phyloP scores from a whole-genome alignment of 2,888 invertebrate species.

The Kuschelorhynchus macadamiae region DNA sequence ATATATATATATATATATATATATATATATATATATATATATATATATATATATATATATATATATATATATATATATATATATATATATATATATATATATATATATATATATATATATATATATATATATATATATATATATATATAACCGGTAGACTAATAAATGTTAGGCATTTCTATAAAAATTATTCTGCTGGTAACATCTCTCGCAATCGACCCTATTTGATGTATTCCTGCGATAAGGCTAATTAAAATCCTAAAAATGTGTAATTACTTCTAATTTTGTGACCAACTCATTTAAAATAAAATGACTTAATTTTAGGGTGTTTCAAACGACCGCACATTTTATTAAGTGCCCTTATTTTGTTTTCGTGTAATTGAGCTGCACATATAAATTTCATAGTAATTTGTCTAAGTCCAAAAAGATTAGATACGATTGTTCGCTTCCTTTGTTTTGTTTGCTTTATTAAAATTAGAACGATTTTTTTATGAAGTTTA shows the following conservation, averaged over 20 bases:
- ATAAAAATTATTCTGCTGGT: neutral
- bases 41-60: too few relatives aligned
- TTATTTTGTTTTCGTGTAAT: conserved; percentile 34
- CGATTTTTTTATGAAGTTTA: too few relatives aligned
- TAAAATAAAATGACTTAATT: conserved; percentile 32
- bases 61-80: too few relatives aligned
- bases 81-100: too few relatives aligned
- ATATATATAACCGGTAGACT: too few relatives aligned
- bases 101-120: too few relatives aligned
- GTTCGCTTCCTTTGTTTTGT: neutral
- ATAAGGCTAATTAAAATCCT: conserved; percentile 29
- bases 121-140: too few relatives aligned
- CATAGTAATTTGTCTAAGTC: conserved; percentile 19
- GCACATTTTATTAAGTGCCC: conserved; percentile 28
- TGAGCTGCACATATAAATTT: conserved; percentile 20
- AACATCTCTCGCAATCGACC: conserved; percentile 1
- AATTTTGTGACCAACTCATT: conserved; percentile 31
- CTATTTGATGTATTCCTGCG: conserved; percentile 6
- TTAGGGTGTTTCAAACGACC: conserved; percentile 17
- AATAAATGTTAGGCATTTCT: too few relatives aligned
- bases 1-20: too few relatives aligned
- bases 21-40: too few relatives aligned
- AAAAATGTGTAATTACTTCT: conserved; percentile 32
- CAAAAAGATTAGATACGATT: conserved; percentile 2
- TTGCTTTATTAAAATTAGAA: too few relatives aligned